These are phyloP conservation scores for Cyclophora albipunctata DNA, from an alignment of 2,888 invertebrate genomes.

Conservation along the genomic window DNA sequence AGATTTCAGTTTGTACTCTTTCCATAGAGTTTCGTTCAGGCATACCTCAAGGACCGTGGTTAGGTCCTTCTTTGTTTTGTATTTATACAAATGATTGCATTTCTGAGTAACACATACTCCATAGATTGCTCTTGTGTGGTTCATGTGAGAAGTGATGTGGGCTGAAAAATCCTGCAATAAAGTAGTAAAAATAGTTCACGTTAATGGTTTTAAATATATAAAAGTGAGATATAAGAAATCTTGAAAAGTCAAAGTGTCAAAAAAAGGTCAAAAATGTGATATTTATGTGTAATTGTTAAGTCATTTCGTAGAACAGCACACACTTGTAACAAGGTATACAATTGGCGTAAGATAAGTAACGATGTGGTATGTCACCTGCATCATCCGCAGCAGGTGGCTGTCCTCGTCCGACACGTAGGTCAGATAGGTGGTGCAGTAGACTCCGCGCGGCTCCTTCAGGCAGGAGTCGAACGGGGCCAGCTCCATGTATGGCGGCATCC, in stretches of 20 bases:
- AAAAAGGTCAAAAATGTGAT: no score
- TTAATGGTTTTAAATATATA: no score
- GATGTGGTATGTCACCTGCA: slow-evolving; percentile 16
- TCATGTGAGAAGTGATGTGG: slow-evolving; percentile 44
- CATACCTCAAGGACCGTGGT: slow-evolving; percentile 42
- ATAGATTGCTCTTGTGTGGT: slow-evolving; percentile 53
- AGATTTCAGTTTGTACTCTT: slow-evolving; percentile 37
- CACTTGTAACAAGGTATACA: no score
- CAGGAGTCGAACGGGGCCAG: slow-evolving; percentile 27
- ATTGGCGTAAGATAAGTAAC: no score
- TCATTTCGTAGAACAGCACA: no score
- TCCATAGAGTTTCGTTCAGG: slow-evolving; percentile 43
- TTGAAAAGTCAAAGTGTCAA: no score
- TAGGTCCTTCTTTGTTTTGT: slow-evolving; percentile 25
- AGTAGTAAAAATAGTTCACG: no score
- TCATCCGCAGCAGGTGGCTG: slow-evolving; percentile 21
- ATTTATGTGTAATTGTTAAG: no score
- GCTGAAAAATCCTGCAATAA: slow-evolving; percentile 49
- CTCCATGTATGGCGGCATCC: slow-evolving; percentile 22
- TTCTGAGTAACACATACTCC: slow-evolving; percentile 44
- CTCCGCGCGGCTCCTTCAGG: slow-evolving; percentile 14
- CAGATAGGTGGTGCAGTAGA: slow-evolving; percentile 25
- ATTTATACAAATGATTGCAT: slow-evolving; percentile 29
- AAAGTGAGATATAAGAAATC: no score
- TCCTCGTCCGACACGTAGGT: slow-evolving; percentile 19